Percentiles rank a stretch among this genome's conserved stretches.
Evolutionary conservation across 2,113 vertebrate genomes (phyloP).

Genomic region (Calonectris borealis): DNA sequence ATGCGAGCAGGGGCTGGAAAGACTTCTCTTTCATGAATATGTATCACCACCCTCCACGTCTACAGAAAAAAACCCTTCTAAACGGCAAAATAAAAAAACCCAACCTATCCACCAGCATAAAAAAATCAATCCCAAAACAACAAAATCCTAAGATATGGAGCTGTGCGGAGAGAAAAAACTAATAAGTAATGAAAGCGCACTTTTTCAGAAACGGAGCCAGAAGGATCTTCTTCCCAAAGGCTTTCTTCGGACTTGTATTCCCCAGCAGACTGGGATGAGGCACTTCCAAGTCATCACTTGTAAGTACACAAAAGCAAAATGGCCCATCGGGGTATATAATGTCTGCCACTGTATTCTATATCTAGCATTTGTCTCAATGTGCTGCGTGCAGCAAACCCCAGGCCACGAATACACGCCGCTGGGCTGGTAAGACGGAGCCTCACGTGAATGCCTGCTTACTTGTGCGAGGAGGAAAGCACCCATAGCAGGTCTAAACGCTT

Average conservation of each 20-base stretch:
- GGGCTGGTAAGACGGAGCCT: not conserved
- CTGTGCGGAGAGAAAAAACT: not conserved
- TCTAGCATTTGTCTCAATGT: not conserved
- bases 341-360: not conserved
- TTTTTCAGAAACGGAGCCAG: constrained; percentile 1
- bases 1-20: constrained; percentile 57
- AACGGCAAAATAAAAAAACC: constrained; percentile 9
- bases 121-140: constrained; percentile 4
- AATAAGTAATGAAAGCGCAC: constrained; percentile 44
- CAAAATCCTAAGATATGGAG: not conserved
- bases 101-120: not conserved
- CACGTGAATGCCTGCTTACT: not conserved
- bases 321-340: not conserved
- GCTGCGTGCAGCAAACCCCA: not conserved
- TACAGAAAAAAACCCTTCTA: constrained; percentile 61
- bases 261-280: constrained; percentile 15
- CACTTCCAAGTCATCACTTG: not conserved
- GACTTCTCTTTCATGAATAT: constrained; percentile 79
- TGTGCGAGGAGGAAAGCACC: not conserved
- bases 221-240: constrained; percentile 9
- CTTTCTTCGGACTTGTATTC: constrained; percentile 36
- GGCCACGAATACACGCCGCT: fast-evolving
- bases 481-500: fast-evolving
- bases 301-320: not conserved
- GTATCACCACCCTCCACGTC: constrained; percentile 66